phyloP scores from a whole-genome alignment of 2,888 invertebrate genomes.

The Drosophila histrio region DNA sequence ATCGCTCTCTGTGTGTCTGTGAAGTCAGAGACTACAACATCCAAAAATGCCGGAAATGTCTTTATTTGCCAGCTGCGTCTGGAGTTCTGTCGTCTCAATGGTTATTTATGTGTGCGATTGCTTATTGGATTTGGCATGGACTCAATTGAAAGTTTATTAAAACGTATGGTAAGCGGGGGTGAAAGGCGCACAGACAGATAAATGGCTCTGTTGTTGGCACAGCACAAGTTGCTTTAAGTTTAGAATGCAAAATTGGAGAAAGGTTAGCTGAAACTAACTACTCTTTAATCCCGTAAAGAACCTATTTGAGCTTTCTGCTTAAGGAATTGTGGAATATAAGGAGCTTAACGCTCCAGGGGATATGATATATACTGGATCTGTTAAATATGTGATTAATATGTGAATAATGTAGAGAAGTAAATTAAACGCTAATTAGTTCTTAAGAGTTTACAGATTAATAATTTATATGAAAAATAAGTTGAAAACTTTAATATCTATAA shows the following conservation, averaged over 20 bases:
- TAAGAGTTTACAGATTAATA: no score
- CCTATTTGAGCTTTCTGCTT: not conserved
- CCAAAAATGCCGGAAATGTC: constrained; percentile 71
- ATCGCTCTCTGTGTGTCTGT: not conserved
- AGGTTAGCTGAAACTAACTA: constrained; percentile 3
- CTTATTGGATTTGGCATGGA: constrained; percentile 59
- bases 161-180: not conserved
- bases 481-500: no score
- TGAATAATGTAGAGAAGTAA: no score
- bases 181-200: constrained; percentile 28
- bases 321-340: no score
- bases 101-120: constrained; percentile 55
- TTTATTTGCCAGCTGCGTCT: constrained; percentile 60
- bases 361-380: no score
- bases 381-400: no score
- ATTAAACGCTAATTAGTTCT: no score
- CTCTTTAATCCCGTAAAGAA: not conserved
- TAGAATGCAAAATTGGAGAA: not conserved
- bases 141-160: constrained; percentile 63
- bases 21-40: constrained; percentile 19
- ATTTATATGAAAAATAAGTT: no score
- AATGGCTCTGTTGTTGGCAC: constrained; percentile 23
- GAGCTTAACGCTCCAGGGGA: no score
- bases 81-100: constrained; percentile 40
- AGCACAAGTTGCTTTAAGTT: constrained; percentile 7